Evolutionary conservation across 2,888 invertebrate genomes (phyloP), one percentile per base, ranked within the genome.

Genomic region (Hetaerina titia): DNA sequence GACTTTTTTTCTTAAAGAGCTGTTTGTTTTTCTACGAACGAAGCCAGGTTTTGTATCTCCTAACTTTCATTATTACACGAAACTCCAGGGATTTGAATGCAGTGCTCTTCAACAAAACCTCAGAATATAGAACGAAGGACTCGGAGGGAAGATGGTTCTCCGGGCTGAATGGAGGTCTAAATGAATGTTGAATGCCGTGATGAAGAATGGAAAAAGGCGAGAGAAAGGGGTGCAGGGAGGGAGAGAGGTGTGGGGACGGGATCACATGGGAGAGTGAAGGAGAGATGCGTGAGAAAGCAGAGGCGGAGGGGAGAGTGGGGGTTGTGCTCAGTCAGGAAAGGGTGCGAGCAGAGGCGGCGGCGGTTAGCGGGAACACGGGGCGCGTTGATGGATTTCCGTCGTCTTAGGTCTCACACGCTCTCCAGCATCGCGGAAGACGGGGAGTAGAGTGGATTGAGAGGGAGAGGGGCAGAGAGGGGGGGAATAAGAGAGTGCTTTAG

Each of bases 381-480:
- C 90, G 11, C 69, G 92, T 31, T 74, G 92, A 92, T 92, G 92
- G 69, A 92, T 92, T 92, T 92, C 92, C 69, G 69, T 90, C 90
- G 90, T 90, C 90, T 90, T 69, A 22, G 64, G 64, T 69, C 90
- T 90, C 90, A 45, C 64, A 25, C 90, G 90, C 90, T 8, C 64
- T 90, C 31, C 22, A 45, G 45, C 64, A 45, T 22, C 64, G 64
- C 25, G 89, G 45, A 88, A 88, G 88, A 88, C 88, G 45, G 88
- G 19, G 45, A 88, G 88, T 17, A 19, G 88, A 88, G 88, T 56
- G 88, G 56, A 19, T 13, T 57, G n/a, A 58, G 58, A n/a, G 57
- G 22, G 89, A 7, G 22, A 22, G 89, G 89, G 22, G 22, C 8
- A 5, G 22, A 0, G 57, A 58, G 57, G 11, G 56, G 58, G 31